Conservation (phyloP, 2,888 invertebrate species). For the Junonia oenone region DNA sequence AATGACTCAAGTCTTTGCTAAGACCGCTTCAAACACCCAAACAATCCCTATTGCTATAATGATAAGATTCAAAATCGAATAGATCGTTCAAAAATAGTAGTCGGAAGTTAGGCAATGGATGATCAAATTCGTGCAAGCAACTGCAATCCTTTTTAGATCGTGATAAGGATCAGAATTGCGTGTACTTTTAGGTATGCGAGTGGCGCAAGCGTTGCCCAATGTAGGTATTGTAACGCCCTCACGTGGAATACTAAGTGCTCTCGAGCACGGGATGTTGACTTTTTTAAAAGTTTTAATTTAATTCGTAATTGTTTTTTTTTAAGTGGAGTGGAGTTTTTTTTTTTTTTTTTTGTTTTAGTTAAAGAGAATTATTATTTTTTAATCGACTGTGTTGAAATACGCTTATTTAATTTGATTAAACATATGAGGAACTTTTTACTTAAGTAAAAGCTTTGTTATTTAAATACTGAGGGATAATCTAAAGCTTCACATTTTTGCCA, state of each 20-base stretch:
- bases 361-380: not conserved
- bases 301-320: not conserved
- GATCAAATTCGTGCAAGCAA: constrained; percentile 13
- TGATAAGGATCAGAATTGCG: constrained; percentile 19
- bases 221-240: constrained; percentile 32
- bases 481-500: too few species aligned
- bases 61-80: constrained; percentile 17
- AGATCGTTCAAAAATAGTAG: constrained; percentile 11
- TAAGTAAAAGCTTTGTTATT: too few species aligned
- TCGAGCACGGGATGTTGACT: constrained; percentile 16
- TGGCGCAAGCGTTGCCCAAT: constrained; percentile 20
- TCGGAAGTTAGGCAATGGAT: constrained; percentile 23
- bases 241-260: constrained; percentile 27
- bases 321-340: too few species aligned
- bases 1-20: constrained; percentile 28
- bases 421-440: too few species aligned
- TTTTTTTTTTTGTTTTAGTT: not conserved
- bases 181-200: constrained; percentile 11
- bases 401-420: too few species aligned
- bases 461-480: too few species aligned
- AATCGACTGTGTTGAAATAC: not conserved
- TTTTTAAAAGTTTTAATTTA: constrained; percentile 16
- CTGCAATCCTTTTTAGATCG: constrained; percentile 11
- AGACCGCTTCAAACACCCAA: not conserved
- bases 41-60: not conserved